Conservation (phyloP, 1,140 invertebrate genomes). For the Procambarus clarkii region DNA sequence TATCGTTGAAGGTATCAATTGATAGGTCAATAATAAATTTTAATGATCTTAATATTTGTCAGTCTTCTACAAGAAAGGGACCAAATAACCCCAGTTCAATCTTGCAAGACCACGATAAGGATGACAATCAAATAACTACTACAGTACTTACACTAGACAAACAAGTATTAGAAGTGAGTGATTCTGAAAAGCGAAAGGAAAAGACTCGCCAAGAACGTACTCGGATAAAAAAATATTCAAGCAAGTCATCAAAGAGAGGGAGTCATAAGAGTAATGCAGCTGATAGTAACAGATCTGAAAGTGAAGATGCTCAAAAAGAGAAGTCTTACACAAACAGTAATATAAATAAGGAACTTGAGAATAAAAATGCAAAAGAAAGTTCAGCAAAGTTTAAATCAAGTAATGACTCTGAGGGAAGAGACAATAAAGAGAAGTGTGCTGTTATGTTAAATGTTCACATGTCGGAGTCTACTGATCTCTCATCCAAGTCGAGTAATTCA, state of each 20-base stretch:
- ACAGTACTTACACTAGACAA: too few species aligned
- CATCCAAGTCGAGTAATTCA: background rate
- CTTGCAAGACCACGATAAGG: too few species aligned
- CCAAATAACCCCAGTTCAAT: too few species aligned
- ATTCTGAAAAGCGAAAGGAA: too few species aligned
- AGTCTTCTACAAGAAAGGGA: too few species aligned
- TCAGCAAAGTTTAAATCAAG: background rate
- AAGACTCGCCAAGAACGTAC: too few species aligned
- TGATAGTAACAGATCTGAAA: background rate
- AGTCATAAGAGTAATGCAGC: background rate
- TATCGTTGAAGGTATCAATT: constrained; percentile 22
- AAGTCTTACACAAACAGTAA: background rate
- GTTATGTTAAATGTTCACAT: too few species aligned
- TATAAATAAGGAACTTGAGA: background rate
- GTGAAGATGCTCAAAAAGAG: background rate
- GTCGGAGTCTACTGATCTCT: background rate
- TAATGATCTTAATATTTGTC: background rate
- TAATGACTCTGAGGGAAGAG: background rate
- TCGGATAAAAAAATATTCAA: too few species aligned
- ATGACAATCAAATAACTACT: too few species aligned
- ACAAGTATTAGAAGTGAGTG: too few species aligned
- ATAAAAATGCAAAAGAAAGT: background rate
- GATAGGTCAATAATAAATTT: constrained; percentile 17
- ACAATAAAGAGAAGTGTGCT: background rate
- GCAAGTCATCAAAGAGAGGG: background rate